These are phyloP conservation scores for Capreolus pygargus DNA, from an alignment of 2,113 vertebrate genomes.

Conservation along the genomic window DNA sequence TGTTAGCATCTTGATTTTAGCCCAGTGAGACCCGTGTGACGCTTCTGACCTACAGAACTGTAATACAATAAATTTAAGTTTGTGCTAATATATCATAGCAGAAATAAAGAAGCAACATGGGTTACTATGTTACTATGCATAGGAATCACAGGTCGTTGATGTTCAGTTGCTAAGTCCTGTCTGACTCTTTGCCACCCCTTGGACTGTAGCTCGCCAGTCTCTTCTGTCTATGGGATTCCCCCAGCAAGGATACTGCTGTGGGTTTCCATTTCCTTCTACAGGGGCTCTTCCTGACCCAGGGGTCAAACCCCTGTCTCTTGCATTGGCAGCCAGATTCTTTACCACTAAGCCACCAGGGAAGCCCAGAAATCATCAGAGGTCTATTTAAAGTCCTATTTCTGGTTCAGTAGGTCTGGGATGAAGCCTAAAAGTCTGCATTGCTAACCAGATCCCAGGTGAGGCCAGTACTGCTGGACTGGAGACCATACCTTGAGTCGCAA, in stretches of 20 bases:
- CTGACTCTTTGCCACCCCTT: not conserved
- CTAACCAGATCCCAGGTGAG: not conserved
- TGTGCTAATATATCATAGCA: not conserved
- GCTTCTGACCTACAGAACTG: not conserved
- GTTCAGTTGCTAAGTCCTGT: not conserved
- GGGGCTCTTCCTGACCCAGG: not conserved
- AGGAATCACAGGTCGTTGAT: not conserved
- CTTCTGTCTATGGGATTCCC: not conserved
- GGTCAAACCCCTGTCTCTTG: not conserved
- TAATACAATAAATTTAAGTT: not conserved
- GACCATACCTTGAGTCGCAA: not conserved
- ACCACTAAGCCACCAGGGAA: not conserved
- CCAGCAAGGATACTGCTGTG: not conserved
- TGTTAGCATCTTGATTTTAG: not conserved
- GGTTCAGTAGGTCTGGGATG: not conserved
- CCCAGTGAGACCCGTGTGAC: not conserved
- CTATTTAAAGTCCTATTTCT: not conserved
- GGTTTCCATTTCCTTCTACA: not conserved
- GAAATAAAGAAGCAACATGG: not conserved
- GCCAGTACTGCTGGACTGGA: not conserved
- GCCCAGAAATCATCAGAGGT: not conserved
- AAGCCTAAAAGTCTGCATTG: not conserved
- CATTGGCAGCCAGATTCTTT: not conserved
- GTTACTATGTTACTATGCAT: not conserved
- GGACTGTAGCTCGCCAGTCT: not conserved